Conservation (phyloP, 2,113 vertebrate genomes). For the crab-eating macaque (Macaca fascicularis) region DNA sequence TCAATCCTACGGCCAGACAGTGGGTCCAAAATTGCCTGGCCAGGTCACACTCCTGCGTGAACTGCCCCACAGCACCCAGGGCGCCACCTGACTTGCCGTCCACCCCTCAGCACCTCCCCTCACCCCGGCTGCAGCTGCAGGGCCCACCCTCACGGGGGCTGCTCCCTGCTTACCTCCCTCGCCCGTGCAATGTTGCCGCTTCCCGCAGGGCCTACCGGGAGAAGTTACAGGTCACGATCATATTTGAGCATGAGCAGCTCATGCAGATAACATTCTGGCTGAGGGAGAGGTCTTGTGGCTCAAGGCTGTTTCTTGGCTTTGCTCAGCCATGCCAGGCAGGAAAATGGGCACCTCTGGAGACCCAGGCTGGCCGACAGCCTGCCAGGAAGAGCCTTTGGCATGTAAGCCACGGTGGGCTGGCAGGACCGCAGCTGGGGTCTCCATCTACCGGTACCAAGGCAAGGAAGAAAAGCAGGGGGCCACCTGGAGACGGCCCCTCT, state of each 20-base stretch:
- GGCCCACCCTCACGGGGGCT: too few relatives aligned
- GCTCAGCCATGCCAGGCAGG: too few relatives aligned
- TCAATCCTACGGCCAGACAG: too few relatives aligned
- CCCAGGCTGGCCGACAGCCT: neutral
- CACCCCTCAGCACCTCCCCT: too few relatives aligned
- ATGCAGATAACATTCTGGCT: neutral
- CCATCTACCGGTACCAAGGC: accelerated
- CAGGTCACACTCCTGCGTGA: neutral
- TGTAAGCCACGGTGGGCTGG: neutral
- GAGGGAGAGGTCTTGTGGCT: neutral
- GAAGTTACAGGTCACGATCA: neutral
- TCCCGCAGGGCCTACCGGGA: neutral
- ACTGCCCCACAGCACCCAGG: neutral
- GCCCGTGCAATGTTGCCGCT: too few relatives aligned
- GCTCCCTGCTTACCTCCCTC: too few relatives aligned
- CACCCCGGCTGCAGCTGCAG: neutral
- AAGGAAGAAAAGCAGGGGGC: neutral
- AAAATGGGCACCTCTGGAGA: neutral
- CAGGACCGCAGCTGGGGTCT: neutral
- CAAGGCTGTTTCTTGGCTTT: neutral
- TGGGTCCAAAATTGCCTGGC: neutral
- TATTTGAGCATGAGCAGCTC: neutral
- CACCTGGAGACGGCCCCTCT: accelerated
- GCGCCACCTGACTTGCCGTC: too few relatives aligned
- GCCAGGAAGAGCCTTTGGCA: neutral